Base-by-base conservation (phyloP, 2,888 invertebrate species). In the Melieria crassipennis region DNA sequence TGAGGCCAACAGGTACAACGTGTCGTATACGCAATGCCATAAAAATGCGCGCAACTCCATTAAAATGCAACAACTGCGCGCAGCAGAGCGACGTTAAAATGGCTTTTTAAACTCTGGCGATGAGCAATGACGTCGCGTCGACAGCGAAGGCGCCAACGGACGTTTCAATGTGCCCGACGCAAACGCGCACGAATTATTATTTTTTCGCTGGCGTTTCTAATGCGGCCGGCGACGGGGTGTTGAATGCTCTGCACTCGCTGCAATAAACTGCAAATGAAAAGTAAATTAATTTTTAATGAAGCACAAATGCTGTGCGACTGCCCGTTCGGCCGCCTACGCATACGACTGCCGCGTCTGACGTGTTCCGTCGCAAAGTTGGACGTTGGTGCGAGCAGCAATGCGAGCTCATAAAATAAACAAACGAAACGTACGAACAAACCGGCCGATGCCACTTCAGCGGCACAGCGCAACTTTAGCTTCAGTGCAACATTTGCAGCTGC, bases 261-360 rank as follows among this genome's bases (percentile, higher is more conserved):
- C 16, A 45, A 46, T 46, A 79, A 80, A 80, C 79, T 79, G 78
- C 77, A 81, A 81, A 81, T 81, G 78, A 81, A 81, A 81, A 81
- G 80, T 78, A 79, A 80, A 81, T 81, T 79, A 79, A 81, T 80
- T 80, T 81, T 81, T 81, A 80, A 81, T 81, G 78, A 78, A 80
- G 78, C 78, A 62, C 75, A 61, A 61, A 61, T 61, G 61, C 45
- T 61, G 9, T 43, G 61, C 61, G 58, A 10, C 52, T 52, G 30
- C 9, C 52, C 11, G 52, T 52, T 52, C 5, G 5, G 5, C 9
- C 4, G 7, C 11, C 11, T 11, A 7, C 13, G 52, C 11, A 52
- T 5, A 1, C 13, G 52, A 52, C 30, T 30, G 30, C 30, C 30
- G 30, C 30, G 30, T 30, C 30, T 30, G 30, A 30, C 30, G 30